phyloP scores from a whole-genome alignment of 53 echinoderm and acorn worm species.

The Astropecten irregularis region DNA sequence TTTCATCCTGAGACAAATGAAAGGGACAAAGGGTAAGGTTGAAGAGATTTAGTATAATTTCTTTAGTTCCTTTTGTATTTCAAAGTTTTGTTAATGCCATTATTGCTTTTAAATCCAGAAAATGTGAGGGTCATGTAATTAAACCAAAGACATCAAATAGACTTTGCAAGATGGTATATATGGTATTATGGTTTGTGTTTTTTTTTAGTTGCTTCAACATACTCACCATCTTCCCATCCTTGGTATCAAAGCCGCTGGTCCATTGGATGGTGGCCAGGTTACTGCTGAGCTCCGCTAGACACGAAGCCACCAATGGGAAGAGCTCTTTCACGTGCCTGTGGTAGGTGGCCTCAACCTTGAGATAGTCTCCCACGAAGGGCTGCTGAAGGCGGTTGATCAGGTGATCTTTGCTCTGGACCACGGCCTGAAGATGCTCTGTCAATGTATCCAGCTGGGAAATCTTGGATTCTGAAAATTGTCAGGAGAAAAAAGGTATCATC shows the following conservation, averaged over 20 bases:
- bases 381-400: constrained; percentile 83
- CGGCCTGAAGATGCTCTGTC: constrained; percentile 72
- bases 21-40: neutral
- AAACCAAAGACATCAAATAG: no score
- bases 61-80: neutral
- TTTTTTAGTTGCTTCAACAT: no score
- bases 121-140: no score
- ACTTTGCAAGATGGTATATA: no score
- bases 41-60: neutral
- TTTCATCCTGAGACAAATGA: constrained; percentile 59
- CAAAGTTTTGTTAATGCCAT: no score
- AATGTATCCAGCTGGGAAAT: constrained; percentile 66
- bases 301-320: constrained; percentile 75
- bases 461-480: constrained; percentile 64
- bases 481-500: neutral
- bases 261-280: constrained; percentile 89
- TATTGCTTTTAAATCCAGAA: no score
- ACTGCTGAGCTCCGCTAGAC: constrained; percentile 76
- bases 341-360: constrained; percentile 83
- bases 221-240: constrained; percentile 87
- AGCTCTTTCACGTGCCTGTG: constrained; percentile 82
- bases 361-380: constrained; percentile 86
- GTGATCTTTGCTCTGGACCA: constrained; percentile 82
- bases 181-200: no score
- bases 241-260: constrained; percentile 75